Evolutionary conservation across 2,888 invertebrate genomes (phyloP), one percentile per base, ranked within the genome.

Genomic region (Sympetrum striolatum): DNA sequence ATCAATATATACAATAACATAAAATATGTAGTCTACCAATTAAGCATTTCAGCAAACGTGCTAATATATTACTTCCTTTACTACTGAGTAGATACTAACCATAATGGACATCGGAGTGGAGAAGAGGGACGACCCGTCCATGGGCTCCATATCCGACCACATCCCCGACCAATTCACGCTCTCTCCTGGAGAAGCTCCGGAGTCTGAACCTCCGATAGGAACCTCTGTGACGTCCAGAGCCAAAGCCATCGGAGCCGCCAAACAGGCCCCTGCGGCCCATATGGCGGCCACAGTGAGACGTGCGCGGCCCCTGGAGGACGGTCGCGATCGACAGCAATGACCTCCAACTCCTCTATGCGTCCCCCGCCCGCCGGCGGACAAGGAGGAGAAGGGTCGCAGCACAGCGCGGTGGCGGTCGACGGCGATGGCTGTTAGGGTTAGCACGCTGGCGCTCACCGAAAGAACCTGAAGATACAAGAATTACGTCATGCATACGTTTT

Each of bases 371-470:
- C 37, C 91, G 35, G 60, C 60, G 90, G 91, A 92, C n/a, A 92
- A 90, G 91, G 91, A 86, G 22, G 86, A 86, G 64, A 86, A 97
- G 94, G 97, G 97, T 92, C 96, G 96, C 91, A 97, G 95, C 91
- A 97, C 96, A 3, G 97, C 97, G 81, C 97, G 95, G 93, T 98
- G 98, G 39, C 98, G 95, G 94, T 98, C 98, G 91, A 98, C 95
- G 0, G 98, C 97, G 91, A 98, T 98, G 90, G 97, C 97, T 18
- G 97, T 97, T 35, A 98, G 94, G 0, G 98, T 98, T 93, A 98
- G 97, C 58, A 98, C 97, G 92, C 97, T 97, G n/a, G 98, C 98
- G 93, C 97, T 98, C 1, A 98, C 97, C 92, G 97, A 97, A 25
- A 98, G 94, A 0, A 97, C 96, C 94, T 98, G 97, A 14, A 98